Percentiles rank a stretch among this genome's conserved stretches.
phyloP scores from a whole-genome alignment of 1,140 invertebrate species.

The Macrocentrus cingulum region DNA sequence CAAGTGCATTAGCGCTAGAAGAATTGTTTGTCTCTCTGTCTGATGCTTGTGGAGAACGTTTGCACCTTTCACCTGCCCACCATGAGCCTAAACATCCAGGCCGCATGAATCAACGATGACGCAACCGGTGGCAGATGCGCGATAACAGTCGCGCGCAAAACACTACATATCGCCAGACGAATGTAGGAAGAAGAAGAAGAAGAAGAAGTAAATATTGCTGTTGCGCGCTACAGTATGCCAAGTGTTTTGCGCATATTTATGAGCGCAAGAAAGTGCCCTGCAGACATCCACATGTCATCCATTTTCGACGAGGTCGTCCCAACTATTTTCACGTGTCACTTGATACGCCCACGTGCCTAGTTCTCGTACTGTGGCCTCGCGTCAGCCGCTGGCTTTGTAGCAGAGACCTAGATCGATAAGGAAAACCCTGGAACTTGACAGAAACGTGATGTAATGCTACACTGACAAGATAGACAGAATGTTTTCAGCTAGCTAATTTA shows the following conservation, averaged over 20 bases:
- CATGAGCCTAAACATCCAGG: conserved; percentile 2
- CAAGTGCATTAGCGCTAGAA: conserved; percentile 5
- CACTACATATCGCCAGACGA: background rate
- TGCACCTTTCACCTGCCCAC: conserved; percentile 24
- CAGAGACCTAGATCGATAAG: too few species aligned
- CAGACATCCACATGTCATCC: background rate
- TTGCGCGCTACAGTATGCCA: too few species aligned
- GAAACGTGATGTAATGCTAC: too few species aligned
- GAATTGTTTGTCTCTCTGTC: background rate
- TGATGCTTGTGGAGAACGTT: conserved; percentile 2
- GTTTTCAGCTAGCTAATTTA: too few species aligned
- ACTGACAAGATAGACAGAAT: too few species aligned
- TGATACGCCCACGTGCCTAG: too few species aligned
- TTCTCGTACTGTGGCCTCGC: background rate
- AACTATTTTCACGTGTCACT: conserved; percentile 6
- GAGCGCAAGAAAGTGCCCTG: too few species aligned
- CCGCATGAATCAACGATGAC: conserved; percentile 21
- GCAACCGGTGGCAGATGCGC: conserved; percentile 21
- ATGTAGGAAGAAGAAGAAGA: background rate
- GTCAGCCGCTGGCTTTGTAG: too few species aligned
- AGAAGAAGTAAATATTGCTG: too few species aligned
- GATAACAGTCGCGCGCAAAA: background rate
- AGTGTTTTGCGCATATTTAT: too few species aligned
- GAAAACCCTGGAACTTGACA: too few species aligned
- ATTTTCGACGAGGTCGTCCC: background rate